Conservation (phyloP, 2,113 vertebrate species). For the Mastomys natalensis region DNA sequence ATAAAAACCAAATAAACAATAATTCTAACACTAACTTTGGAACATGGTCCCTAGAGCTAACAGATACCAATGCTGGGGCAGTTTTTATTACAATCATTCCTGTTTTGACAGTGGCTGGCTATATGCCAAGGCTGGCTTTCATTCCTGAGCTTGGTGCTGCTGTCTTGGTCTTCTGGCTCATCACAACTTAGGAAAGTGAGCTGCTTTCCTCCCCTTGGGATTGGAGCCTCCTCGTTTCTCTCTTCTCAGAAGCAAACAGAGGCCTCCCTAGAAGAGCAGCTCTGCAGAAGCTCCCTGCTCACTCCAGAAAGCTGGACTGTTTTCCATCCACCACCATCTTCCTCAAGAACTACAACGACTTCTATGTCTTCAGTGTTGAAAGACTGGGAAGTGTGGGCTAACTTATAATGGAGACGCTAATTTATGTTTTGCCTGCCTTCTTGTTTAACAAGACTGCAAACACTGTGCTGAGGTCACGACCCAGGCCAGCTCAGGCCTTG, state of each 20-base stretch:
- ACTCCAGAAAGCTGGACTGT: slow-evolving; percentile 16
- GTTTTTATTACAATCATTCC: background rate
- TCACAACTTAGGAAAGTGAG: background rate
- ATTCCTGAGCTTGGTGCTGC: background rate
- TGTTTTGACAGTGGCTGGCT: background rate
- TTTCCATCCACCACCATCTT: background rate
- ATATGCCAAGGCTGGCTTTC: background rate
- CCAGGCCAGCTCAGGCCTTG: slow-evolving; percentile 74
- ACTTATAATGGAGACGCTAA: slow-evolving; percentile 63
- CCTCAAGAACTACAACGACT: background rate
- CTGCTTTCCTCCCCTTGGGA: background rate
- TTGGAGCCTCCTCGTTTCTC: background rate
- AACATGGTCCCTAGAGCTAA: background rate
- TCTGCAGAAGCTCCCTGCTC: background rate
- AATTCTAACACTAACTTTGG: slow-evolving; percentile 9
- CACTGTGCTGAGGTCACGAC: slow-evolving; percentile 54
- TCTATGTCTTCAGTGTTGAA: slow-evolving; percentile 20
- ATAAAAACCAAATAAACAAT: background rate
- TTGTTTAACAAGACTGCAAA: slow-evolving; percentile 79
- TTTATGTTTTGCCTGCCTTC: slow-evolving; percentile 72
- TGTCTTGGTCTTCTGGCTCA: background rate
- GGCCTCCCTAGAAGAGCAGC: background rate
- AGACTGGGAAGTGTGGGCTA: slow-evolving; percentile 58
- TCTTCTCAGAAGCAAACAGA: background rate
- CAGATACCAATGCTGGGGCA: background rate